Conservation (phyloP, 1,140 invertebrate species). For the Aphaenogaster rudis region DNA sequence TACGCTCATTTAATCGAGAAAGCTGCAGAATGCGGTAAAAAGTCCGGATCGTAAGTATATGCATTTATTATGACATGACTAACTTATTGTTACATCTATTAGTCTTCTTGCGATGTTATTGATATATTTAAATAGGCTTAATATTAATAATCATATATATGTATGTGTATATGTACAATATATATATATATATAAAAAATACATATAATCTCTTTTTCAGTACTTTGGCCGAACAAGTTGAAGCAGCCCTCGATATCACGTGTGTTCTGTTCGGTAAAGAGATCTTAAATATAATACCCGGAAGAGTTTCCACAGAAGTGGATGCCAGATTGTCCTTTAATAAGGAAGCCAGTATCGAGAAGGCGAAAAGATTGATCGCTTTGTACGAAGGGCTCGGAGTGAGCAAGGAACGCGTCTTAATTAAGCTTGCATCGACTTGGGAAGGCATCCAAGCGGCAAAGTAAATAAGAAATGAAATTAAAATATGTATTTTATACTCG, state of each 20-base stretch:
- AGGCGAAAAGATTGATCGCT: conserved; percentile 95
- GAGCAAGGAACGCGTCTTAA: conserved; percentile 96
- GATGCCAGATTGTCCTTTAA: conserved; percentile 99
- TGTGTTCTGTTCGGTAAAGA: conserved; percentile 98
- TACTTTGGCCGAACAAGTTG: conserved; percentile 90
- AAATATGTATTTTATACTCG: background rate
- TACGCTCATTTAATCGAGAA: conserved; percentile 96
- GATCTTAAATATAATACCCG: conserved; percentile 99
- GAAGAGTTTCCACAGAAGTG: conserved; percentile 99
- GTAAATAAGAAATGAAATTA: conserved; percentile 86
- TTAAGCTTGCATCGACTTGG: conserved; percentile 99
- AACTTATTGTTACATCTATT: background rate
- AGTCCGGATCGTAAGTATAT: conserved; percentile 89
- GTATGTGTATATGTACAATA: no score
- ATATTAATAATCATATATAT: conserved; percentile 3
- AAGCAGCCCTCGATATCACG: conserved; percentile 96
- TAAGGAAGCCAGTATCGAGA: conserved; percentile 95
- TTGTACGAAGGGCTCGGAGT: conserved; percentile 97
- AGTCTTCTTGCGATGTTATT: background rate
- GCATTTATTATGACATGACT: background rate
- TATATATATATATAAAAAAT: no score
- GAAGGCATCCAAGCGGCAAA: conserved; percentile 99
- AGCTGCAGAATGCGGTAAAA: conserved; percentile 95
- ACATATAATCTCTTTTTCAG: conserved; percentile 83
- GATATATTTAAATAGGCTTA: background rate